These are phyloP conservation scores for Notothenia coriiceps DNA, from an alignment of 2,113 vertebrate species.

Conservation along the genomic window DNA sequence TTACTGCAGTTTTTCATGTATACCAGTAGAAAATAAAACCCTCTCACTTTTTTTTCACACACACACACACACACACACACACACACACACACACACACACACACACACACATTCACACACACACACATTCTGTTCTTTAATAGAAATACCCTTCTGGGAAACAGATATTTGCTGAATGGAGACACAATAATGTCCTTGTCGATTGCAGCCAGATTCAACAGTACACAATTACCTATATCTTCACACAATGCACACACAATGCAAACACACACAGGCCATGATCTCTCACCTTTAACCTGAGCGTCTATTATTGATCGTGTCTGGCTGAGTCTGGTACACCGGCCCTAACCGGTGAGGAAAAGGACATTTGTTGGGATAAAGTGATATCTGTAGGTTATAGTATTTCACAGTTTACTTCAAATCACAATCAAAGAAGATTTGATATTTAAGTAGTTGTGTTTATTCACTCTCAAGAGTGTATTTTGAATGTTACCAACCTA, in stretches of 20 bases:
- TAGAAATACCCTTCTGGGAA: conserved; percentile 38
- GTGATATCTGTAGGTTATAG: neutral
- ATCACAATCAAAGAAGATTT: neutral
- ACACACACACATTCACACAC: neutral
- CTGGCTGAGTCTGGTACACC: conserved; percentile 47
- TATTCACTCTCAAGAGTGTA: neutral
- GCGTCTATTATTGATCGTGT: conserved; percentile 79
- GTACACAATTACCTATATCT: neutral
- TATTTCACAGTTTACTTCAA: neutral
- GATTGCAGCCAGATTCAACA: conserved; percentile 42
- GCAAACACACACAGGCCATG: conserved; percentile 14
- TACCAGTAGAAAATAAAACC: too few relatives aligned
- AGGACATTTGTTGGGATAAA: neutral
- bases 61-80: neutral
- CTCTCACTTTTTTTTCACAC: too few relatives aligned
- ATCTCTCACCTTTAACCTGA: conserved; percentile 62
- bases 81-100: conserved; percentile 8
- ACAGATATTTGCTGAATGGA: conserved; percentile 32
- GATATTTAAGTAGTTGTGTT: neutral
- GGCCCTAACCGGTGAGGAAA: neutral
- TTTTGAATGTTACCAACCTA: too few relatives aligned
- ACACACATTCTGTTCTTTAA: conserved; percentile 2
- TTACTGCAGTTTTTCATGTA: too few relatives aligned
- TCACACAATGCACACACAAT: neutral
- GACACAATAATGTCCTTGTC: conserved; percentile 22